Conservation (phyloP, 1,140 invertebrate genomes). For the Pogonomyrmex barbatus region DNA sequence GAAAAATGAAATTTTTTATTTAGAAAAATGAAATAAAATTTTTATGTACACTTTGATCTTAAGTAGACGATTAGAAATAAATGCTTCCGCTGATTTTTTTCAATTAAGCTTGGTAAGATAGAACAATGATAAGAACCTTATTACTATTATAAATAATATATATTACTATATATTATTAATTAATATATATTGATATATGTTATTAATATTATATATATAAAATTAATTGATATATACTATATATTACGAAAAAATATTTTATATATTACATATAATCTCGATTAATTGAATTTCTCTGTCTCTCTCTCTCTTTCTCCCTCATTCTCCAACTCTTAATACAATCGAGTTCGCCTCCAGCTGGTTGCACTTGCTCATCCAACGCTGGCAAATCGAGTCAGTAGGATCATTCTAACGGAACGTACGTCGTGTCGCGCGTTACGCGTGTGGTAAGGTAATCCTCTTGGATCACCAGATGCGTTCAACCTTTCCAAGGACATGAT, state of each 20-base stretch:
- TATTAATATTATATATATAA: too few relatives aligned
- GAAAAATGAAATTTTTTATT: background rate
- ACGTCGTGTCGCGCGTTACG: conserved; percentile 70
- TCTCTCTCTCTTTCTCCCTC: background rate
- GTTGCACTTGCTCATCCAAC: conserved; percentile 48
- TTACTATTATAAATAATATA: too few relatives aligned
- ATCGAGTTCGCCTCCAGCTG: conserved; percentile 17
- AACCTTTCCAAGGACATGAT: conserved; percentile 64
- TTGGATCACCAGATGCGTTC: conserved; percentile 62
- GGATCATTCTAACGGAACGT: conserved; percentile 71
- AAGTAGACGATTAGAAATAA: background rate
- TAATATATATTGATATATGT: too few relatives aligned
- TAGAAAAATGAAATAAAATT: background rate
- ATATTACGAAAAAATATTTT: too few relatives aligned
- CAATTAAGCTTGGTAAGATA: background rate
- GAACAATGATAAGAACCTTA: background rate
- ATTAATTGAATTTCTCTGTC: background rate
- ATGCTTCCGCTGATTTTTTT: background rate
- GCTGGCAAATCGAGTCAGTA: conserved; percentile 71
- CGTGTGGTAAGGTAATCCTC: conserved; percentile 69
- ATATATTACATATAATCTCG: background rate
- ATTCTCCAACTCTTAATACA: conserved; percentile 5
- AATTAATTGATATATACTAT: too few relatives aligned
- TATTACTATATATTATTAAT: too few relatives aligned
- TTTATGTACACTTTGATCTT: background rate